phyloP scores from a whole-genome alignment of 2,888 invertebrate genomes.

The Notodonta dromedarius region DNA sequence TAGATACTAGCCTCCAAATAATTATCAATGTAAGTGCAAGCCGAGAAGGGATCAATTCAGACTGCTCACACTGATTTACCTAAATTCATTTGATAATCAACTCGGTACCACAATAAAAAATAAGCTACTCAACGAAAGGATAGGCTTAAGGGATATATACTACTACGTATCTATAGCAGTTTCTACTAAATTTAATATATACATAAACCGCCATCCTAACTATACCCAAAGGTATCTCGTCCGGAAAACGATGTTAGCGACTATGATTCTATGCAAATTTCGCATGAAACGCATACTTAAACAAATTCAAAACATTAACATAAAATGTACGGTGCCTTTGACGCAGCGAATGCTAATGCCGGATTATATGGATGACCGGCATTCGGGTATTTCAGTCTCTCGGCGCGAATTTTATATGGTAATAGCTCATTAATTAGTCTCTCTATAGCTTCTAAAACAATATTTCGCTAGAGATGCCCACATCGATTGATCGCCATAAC shows the following conservation, averaged over 20 bases:
- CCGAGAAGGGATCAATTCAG: no score
- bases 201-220: neutral
- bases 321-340: slow-evolving; percentile 18
- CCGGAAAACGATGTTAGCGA: neutral
- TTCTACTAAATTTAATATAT: neutral
- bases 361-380: slow-evolving; percentile 25
- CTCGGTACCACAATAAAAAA: no score
- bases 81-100: no score
- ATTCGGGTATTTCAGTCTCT: slow-evolving; percentile 9
- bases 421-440: neutral
- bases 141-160: no score
- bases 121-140: no score
- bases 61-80: no score
- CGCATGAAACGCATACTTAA: slow-evolving; percentile 7
- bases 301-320: slow-evolving; percentile 18
- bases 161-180: neutral
- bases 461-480: neutral
- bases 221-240: slow-evolving; percentile 4
- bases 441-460: neutral
- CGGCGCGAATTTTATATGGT: slow-evolving; percentile 1
- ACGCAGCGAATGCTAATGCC: slow-evolving; percentile 26
- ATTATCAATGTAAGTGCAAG: no score
- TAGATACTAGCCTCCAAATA: no score
- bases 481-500: slow-evolving; percentile 8
- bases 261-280: slow-evolving; percentile 16